phyloP scores from a whole-genome alignment of 2,113 vertebrate species.

The Plecotus auritus region DNA sequence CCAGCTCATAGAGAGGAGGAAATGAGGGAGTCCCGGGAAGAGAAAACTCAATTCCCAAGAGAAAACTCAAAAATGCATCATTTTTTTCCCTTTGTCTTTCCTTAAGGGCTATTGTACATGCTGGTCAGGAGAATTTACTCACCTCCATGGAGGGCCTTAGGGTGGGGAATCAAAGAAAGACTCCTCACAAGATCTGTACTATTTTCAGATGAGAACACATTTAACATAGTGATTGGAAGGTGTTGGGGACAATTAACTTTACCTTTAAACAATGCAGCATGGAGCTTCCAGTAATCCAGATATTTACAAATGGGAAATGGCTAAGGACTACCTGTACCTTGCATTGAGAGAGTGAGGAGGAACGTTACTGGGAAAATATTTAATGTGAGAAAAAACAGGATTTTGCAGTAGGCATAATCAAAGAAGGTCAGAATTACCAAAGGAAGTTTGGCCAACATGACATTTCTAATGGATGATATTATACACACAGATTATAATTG shows the following conservation, averaged over 20 bases:
- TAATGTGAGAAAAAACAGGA: neutral
- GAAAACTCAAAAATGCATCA: neutral
- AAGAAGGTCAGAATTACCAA: neutral
- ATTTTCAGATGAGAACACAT: neutral
- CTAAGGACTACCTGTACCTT: neutral
- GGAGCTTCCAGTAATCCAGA: neutral
- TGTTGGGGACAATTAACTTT: neutral
- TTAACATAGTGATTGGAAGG: neutral
- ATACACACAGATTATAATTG: neutral
- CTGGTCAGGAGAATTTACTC: neutral
- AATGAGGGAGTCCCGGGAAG: neutral
- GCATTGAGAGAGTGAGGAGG: neutral
- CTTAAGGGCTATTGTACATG: neutral
- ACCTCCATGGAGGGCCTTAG: neutral
- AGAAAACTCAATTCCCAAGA: neutral
- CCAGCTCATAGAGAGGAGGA: neutral
- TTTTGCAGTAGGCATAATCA: neutral
- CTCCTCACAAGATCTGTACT: neutral
- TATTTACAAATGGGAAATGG: neutral
- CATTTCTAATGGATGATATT: neutral
- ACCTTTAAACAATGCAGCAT: neutral
- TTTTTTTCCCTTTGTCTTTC: conserved; percentile 7
- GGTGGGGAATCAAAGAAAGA: neutral
- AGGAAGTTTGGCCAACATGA: neutral
- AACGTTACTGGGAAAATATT: neutral